phyloP scores from a whole-genome alignment of 2,113 vertebrate genomes.

The Carassius gibelio region DNA sequence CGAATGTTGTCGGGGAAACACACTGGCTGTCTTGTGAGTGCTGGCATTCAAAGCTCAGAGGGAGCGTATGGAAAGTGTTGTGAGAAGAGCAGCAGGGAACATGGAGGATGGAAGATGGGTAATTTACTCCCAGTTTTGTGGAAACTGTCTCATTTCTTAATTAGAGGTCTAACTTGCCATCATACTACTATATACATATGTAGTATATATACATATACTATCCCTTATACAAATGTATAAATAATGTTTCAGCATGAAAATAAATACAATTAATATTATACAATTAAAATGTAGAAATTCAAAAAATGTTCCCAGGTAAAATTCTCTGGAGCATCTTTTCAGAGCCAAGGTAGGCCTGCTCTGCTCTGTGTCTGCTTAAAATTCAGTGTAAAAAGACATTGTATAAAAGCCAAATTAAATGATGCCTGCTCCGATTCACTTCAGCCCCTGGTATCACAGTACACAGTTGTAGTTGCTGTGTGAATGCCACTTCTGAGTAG shows the following conservation, averaged over 20 bases:
- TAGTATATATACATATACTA: no score
- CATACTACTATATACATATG: no score
- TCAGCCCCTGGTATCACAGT: neutral
- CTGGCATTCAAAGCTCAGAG: slow-evolving; percentile 44
- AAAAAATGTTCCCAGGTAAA: neutral
- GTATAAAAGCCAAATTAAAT: no score
- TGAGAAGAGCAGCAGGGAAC: slow-evolving; percentile 36
- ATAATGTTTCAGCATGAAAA: neutral
- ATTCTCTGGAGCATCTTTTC: no score
- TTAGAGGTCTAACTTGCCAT: slow-evolving; percentile 29
- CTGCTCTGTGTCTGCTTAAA: no score
- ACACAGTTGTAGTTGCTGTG: neutral
- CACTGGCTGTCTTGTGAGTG: slow-evolving; percentile 27
- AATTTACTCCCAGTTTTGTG: slow-evolving; percentile 44
- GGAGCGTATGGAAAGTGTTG: slow-evolving; percentile 45
- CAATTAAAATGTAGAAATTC: neutral
- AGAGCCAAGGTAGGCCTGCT: no score
- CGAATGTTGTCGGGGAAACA: slow-evolving; percentile 53
- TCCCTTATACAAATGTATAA: neutral
- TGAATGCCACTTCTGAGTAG: neutral
- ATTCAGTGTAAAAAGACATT: no score
- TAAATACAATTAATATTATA: neutral
- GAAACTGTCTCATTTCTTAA: slow-evolving; percentile 44
- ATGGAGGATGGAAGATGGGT: slow-evolving; percentile 29
- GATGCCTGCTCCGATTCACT: neutral